Evolutionary conservation across 2,113 vertebrate species (phyloP).

Genomic region (Nymphicus hollandicus): DNA sequence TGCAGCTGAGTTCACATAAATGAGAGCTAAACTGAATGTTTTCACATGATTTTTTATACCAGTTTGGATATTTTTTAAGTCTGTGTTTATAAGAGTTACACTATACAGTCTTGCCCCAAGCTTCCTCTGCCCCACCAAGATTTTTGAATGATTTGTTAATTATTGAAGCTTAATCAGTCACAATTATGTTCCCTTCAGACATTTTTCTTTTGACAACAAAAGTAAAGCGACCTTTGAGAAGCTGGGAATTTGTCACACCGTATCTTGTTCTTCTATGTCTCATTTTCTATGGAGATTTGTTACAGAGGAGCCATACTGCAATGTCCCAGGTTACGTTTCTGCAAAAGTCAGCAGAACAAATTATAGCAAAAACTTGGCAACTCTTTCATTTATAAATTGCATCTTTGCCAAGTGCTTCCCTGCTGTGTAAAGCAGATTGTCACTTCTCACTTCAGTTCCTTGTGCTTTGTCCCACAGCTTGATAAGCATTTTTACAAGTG

Average conservation of each 20-base stretch:
- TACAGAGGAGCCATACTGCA: background rate
- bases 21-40: background rate
- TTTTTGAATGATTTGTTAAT: background rate
- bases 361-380: background rate
- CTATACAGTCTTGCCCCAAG: background rate
- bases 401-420: conserved; percentile 29
- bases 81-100: background rate
- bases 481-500: background rate
- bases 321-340: background rate
- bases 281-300: background rate
- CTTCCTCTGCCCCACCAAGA: background rate
- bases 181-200: background rate
- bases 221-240: background rate
- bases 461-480: background rate
- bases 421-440: conserved; percentile 44
- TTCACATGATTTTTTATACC: background rate
- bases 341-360: conserved; percentile 28
- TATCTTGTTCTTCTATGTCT: background rate
- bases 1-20: background rate
- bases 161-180: background rate
- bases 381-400: background rate
- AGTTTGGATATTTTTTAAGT: background rate
- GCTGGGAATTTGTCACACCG: background rate
- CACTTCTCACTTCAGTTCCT: conserved; percentile 30
- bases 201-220: background rate